Conservation (phyloP, 2,888 invertebrate species). For the Polydrusus pterygomalis region DNA sequence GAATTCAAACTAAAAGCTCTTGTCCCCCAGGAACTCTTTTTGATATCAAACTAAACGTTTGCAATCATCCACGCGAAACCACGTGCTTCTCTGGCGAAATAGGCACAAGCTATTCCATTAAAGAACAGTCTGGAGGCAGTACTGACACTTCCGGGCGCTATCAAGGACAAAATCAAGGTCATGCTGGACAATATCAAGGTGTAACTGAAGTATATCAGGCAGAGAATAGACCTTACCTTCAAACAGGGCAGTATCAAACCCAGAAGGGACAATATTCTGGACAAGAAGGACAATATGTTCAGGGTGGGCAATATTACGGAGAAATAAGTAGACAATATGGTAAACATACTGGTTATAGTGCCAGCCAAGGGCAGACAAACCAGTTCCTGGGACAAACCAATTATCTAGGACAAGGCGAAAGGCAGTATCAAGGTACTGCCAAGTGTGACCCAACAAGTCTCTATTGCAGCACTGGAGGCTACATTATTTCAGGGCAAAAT, state of each 20-base stretch:
- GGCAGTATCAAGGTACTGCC: not conserved
- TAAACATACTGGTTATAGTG: not conserved
- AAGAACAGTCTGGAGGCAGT: slow-evolving; percentile 48
- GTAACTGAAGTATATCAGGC: not conserved
- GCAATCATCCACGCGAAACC: slow-evolving; percentile 74
- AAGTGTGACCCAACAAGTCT: slow-evolving; percentile 41
- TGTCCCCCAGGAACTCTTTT: slow-evolving; percentile 76
- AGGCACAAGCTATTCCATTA: slow-evolving; percentile 55
- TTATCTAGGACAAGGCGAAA: not conserved
- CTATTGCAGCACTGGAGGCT: slow-evolving; percentile 31
- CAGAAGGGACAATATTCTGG: slow-evolving; percentile 9
- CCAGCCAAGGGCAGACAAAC: not conserved
- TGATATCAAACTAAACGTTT: slow-evolving; percentile 70
- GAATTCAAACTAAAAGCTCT: slow-evolving; percentile 73
- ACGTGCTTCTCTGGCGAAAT: slow-evolving; percentile 67
- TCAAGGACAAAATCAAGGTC: slow-evolving; percentile 28
- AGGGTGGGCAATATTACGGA: too few species aligned
- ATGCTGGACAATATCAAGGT: slow-evolving; percentile 11
- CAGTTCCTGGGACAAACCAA: not conserved
- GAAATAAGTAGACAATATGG: too few species aligned
- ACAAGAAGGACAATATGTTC: too few species aligned
- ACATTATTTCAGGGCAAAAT: slow-evolving; percentile 32
- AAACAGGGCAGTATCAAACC: not conserved
- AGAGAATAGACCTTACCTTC: not conserved
- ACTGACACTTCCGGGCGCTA: slow-evolving; percentile 22